These are phyloP conservation scores for Sinosuthora webbiana DNA, from an alignment of 2,113 vertebrate species.

Conservation along the genomic window DNA sequence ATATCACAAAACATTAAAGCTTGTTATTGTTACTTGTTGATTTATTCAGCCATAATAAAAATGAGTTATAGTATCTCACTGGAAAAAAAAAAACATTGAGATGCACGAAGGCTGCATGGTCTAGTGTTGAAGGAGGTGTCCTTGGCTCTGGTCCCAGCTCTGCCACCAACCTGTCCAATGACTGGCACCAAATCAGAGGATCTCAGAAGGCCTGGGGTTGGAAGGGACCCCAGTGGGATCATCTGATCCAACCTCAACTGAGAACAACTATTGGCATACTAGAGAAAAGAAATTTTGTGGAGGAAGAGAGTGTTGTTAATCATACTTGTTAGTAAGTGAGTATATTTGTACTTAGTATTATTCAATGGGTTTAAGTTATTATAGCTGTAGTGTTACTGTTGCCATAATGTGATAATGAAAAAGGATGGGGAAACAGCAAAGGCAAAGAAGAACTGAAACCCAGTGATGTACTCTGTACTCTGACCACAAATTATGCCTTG, in stretches of 20 bases:
- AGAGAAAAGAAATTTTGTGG: background rate
- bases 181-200: background rate
- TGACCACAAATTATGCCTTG: background rate
- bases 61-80: background rate
- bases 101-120: background rate
- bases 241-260: background rate
- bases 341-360: background rate
- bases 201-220: background rate
- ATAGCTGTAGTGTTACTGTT: background rate
- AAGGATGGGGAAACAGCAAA: background rate
- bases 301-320: background rate
- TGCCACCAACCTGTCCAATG: background rate
- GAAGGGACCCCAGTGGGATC: background rate
- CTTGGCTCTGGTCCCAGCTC: background rate
- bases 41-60: background rate
- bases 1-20: background rate
- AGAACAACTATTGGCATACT: background rate
- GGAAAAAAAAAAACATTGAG: background rate
- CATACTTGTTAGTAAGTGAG: background rate
- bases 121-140: background rate
- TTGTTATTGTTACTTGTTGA: background rate
- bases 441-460: background rate
- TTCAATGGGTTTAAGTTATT: background rate
- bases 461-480: background rate
- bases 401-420: background rate